Base-by-base conservation (phyloP, 2,888 invertebrate genomes). In the Euclidia mi region DNA sequence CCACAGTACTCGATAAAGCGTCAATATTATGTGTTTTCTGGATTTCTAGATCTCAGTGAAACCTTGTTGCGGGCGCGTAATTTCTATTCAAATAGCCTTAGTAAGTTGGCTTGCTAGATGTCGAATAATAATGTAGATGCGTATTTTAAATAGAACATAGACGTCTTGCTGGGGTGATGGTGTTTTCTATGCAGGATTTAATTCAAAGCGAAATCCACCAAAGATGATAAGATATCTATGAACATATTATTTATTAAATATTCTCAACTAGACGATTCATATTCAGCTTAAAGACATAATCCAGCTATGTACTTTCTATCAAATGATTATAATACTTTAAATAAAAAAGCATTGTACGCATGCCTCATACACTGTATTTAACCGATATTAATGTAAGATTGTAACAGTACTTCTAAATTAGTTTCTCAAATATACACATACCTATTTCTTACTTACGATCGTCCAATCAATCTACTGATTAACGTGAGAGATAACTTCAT, bases 21-120 rank as follows among this genome's bases (percentile, higher is more conserved):
- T 76, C 74, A 76, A 88, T 82, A 76, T 86, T 85, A 88, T 87
- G 82, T 77, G 86, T 83, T 86, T 85, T 84, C 84, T 84, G 48
- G 49, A 56, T 64, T 65, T 47, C 50, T 50, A 67, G 35, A 82
- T 70, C 71, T 76, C 73, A 65, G 72, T 75, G 69, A 70, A 80
- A 25, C 74, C 70, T 75, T 78, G 80, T 81, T 73, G 71, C 64
- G 62, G 51, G 81, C 74, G 76, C 68, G 72, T 77, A 78, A 78
- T 71, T 77, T 74, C 73, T 61, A 66, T 57, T 51, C 49, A 49
- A 38, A 38, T 55, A 41, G 37, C 65, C 71, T 58, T 58, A 56
- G 65, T 68, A 62, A 62, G 65, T 43, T 44, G 12, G n/a, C 11
- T n/a, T 17, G 11, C 12, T 10, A 20, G 40, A 20, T 18, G 65